Percentiles rank a stretch among this genome's conserved stretches.
Evolutionary conservation across 2,113 vertebrate species (phyloP).

Genomic region (Triplophysa tibetana): DNA sequence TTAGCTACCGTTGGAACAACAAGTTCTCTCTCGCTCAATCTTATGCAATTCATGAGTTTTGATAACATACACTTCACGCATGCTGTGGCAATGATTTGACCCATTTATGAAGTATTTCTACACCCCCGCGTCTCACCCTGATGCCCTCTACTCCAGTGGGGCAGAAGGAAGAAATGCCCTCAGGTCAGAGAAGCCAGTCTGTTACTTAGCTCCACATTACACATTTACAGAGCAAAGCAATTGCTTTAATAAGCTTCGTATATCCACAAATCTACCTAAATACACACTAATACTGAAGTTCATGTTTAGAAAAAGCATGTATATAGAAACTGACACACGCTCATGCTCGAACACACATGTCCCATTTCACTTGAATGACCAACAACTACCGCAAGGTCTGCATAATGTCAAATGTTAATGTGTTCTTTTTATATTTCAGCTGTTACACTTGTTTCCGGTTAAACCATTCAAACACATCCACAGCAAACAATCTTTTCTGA

Average conservation of each 20-base stretch:
- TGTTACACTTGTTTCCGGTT: background rate
- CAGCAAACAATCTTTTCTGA: background rate
- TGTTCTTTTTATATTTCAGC: background rate
- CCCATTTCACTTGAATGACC: conserved; percentile 20
- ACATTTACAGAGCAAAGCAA: conserved; percentile 31
- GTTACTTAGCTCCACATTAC: conserved; percentile 29
- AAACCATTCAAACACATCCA: background rate
- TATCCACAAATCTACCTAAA: background rate
- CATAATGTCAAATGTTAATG: background rate
- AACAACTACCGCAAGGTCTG: background rate
- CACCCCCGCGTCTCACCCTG: conserved; percentile 40
- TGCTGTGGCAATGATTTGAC: conserved; percentile 36
- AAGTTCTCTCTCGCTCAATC: conserved; percentile 6
- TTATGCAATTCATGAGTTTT: conserved; percentile 63
- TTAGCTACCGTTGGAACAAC: background rate
- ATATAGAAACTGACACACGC: background rate
- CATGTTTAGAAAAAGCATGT: background rate
- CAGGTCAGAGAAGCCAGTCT: conserved; percentile 15
- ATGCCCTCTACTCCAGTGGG: conserved; percentile 35
- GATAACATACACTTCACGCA: conserved; percentile 55
- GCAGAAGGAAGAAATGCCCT: conserved; percentile 26
- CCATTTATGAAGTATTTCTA: conserved; percentile 40
- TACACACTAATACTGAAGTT: background rate
- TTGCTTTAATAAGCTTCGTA: conserved; percentile 6
- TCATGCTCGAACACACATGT: conserved; percentile 23